Percentiles rank a stretch among this genome's conserved stretches.
Conservation (phyloP, 2,888 invertebrate species). For the Epirrhoe alternata region DNA sequence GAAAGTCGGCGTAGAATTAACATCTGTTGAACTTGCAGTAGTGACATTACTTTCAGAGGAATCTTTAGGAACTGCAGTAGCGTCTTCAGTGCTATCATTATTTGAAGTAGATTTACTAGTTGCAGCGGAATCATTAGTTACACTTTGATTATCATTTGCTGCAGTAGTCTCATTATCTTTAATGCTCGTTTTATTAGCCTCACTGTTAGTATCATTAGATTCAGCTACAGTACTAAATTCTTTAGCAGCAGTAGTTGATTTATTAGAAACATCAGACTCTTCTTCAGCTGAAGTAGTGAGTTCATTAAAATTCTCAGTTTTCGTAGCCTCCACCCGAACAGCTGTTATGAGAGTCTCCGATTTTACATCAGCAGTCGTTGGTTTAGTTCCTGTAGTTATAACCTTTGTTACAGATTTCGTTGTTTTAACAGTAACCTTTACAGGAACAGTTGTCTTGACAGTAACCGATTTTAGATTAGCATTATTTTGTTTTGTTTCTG, state of each 20-base stretch:
- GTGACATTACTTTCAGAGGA: neutral
- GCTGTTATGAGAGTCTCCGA: neutral
- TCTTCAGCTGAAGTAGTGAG: neutral
- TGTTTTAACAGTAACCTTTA: neutral
- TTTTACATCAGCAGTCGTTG: neutral
- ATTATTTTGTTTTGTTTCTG: neutral
- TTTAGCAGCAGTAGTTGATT: neutral
- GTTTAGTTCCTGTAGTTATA: neutral
- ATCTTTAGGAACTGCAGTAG: too few relatives aligned
- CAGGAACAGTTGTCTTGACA: neutral
- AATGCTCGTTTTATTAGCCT: conserved; percentile 1
- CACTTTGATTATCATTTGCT: neutral
- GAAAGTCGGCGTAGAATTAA: neutral
- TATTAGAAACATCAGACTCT: neutral
- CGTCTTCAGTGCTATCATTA: too few relatives aligned
- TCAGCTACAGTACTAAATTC: neutral
- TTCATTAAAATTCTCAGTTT: neutral
- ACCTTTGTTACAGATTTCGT: too few relatives aligned
- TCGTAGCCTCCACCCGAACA: neutral
- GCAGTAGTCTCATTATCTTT: neutral
- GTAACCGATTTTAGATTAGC: neutral
- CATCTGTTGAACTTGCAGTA: neutral
- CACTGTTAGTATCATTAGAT: neutral
- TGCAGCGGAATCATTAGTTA: neutral
- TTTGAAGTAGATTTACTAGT: neutral